Evolutionary conservation across 1,140 invertebrate genomes (phyloP).

Genomic region (Penaeus indicus): DNA sequence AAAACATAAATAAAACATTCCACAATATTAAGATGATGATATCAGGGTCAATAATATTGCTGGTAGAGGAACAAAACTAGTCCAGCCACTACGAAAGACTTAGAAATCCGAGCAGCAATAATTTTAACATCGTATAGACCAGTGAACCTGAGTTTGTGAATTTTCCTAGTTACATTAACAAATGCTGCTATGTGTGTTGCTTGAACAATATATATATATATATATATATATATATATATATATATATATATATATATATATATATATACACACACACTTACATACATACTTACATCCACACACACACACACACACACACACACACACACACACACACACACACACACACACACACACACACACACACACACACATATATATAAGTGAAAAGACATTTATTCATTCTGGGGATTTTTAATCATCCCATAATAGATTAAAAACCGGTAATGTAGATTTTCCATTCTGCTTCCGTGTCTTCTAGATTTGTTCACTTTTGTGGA

Average conservation of each 20-base stretch:
- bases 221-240: too few relatives aligned
- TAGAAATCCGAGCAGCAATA: too few relatives aligned
- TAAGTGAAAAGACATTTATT: background rate
- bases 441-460: too few relatives aligned
- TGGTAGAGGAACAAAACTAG: too few relatives aligned
- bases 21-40: too few relatives aligned
- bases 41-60: too few relatives aligned
- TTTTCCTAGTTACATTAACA: background rate
- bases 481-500: too few relatives aligned
- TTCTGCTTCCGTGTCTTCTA: too few relatives aligned
- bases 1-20: too few relatives aligned
- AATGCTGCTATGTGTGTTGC: background rate
- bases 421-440: too few relatives aligned
- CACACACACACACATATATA: background rate
- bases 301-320: slow-evolving; percentile 10
- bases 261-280: too few relatives aligned
- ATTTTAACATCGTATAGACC: background rate
- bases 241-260: slow-evolving; percentile 8
- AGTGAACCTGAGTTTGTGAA: background rate
- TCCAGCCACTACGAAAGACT: too few relatives aligned
- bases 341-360: slow-evolving; percentile 10
- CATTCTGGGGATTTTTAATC: background rate
- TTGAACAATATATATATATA: background rate
- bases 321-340: slow-evolving; percentile 10
- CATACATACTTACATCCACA: background rate